phyloP scores from a whole-genome alignment of 1,140 invertebrate genomes.

The Polyergus mexicanus region DNA sequence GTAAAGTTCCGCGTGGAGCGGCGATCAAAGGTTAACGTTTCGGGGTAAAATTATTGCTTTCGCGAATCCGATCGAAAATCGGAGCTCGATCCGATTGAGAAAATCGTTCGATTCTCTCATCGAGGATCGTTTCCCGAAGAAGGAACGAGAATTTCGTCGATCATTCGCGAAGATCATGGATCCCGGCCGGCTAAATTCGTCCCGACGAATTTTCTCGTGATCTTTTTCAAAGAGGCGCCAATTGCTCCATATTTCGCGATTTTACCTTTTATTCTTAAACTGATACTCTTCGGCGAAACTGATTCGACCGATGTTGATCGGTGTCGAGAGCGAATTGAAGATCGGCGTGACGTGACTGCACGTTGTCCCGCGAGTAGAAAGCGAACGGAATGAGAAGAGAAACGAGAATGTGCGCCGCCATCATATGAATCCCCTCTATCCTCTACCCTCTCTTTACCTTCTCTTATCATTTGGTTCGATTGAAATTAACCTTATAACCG shows the following conservation, averaged over 20 bases:
- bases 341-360: constrained; percentile 70
- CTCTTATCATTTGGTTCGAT: constrained; percentile 27
- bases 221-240: neutral
- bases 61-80: neutral
- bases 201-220: neutral
- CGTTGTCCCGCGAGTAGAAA: constrained; percentile 76
- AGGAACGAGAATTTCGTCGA: neutral
- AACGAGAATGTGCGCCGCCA: constrained; percentile 64
- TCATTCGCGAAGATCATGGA: neutral
- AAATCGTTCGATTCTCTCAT: neutral
- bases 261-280: constrained; percentile 41
- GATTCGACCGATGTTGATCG: constrained; percentile 9
- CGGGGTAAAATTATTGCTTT: neutral
- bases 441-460: neutral
- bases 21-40: constrained; percentile 20
- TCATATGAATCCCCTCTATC: constrained; percentile 71
- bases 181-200: constrained; percentile 41
- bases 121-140: neutral
- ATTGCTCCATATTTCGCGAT: neutral
- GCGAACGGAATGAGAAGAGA: constrained; percentile 70
- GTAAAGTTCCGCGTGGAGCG: constrained; percentile 75
- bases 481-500: neutral
- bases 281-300: neutral
- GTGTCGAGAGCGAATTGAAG: constrained; percentile 56
- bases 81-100: neutral